Evolutionary conservation across 2,888 invertebrate species (phyloP).

Genomic region (Oeneis ivallda): DNA sequence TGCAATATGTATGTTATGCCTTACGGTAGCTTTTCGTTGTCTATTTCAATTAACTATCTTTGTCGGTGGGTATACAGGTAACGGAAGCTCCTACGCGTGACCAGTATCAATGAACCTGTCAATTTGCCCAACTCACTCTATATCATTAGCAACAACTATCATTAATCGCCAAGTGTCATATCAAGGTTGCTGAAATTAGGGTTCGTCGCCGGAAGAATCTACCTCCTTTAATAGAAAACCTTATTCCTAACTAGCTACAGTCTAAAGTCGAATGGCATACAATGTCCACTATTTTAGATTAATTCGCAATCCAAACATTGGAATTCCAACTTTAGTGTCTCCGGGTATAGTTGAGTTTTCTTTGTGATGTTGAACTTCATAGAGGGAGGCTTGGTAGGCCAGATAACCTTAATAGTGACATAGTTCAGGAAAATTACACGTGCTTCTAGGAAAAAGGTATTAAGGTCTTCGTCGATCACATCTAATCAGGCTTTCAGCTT

Average conservation of each 20-base stretch:
- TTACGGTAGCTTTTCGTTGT: neutral
- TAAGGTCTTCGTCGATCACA: conserved; percentile 19
- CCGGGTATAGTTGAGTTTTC: conserved; percentile 17
- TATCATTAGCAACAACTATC: conserved; percentile 20
- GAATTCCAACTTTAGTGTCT: conserved; percentile 14
- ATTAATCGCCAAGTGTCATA: conserved; percentile 32
- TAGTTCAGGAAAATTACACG: conserved; percentile 28
- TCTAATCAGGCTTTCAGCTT: conserved; percentile 11
- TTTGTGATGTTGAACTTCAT: conserved; percentile 16
- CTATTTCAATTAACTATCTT: neutral
- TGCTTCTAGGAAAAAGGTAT: conserved; percentile 24
- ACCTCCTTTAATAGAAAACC: neutral
- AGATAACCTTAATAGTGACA: conserved; percentile 31
- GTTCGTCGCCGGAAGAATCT: neutral
- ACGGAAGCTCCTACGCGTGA: conserved; percentile 1
- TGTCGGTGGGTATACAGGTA: neutral
- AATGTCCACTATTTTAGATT: conserved; percentile 15
- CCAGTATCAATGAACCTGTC: conserved; percentile 15
- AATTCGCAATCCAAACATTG: neutral
- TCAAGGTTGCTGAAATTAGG: conserved; percentile 31
- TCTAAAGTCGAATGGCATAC: conserved; percentile 8
- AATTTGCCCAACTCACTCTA: conserved; percentile 12
- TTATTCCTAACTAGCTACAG: conserved; percentile 8
- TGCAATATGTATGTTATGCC: too few relatives aligned
- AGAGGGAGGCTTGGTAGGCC: conserved; percentile 19